Base-by-base conservation (phyloP, 2,888 invertebrate species). In the Drosophila rellima region DNA sequence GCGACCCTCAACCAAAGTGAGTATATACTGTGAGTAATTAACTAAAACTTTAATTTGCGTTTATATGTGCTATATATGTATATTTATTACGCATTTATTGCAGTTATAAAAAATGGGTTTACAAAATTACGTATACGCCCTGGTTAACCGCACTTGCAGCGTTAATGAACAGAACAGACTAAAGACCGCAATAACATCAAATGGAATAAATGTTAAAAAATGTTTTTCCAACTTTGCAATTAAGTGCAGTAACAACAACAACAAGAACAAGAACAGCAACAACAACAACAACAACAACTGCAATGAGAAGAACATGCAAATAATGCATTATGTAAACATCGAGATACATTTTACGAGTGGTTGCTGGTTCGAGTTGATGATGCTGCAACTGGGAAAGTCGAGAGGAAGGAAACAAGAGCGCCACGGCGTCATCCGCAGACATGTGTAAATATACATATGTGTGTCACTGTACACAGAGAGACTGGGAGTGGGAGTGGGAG, bases 381-480 rank as follows among this genome's bases (percentile, higher is more conserved):
- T 29, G 54, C 1, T 42, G 15, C 52, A 23, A 40, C 39, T 23
- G 47, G 31, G 15, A 17, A 40, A 23, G 40, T 15, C 18, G 29
- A 40, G 33, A 20, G 73, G 57, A 56, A 64, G 78, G 79, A 76
- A 76, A 62, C 65, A 76, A 62, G 51, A 70, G 70, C 79, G 79
- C 75, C 76, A 65, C 60, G 70, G 37, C 82, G 64, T 75, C 79
- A 72, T 64, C 72, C 85, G 54, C 83, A 82, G 88, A 88, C 88
- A 88, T 71, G 77, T 82, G 82, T 88, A 86, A 85, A 80, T 80
- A 47, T 52, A 42, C 50, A 76, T 75, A 82, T 65, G 61, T 76
- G 57, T 65, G 60, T 61, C 66, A 66, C 40, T 67, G n/a, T 35
- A n/a, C 18, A 20, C 3, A 20, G 15, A 20, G 15, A 20, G 29